A percentile compares a stretch with the other conserved stretches of the same genome.
Conservation (phyloP, 2,113 vertebrate species). For the Upupa epops region DNA sequence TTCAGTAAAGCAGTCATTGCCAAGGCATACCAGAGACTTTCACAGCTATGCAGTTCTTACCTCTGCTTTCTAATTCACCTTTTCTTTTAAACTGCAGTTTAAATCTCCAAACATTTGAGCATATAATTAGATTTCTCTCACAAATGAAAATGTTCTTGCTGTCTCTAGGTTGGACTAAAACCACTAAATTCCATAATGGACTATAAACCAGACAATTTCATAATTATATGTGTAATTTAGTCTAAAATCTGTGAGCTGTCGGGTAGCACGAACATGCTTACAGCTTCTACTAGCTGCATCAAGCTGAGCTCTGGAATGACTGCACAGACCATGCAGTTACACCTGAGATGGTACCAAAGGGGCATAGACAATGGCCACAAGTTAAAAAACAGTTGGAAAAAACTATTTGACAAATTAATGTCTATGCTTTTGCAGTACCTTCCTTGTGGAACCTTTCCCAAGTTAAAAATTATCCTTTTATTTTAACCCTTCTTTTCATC, state of each 20-base stretch:
- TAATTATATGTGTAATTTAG: not conserved
- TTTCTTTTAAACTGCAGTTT: not conserved
- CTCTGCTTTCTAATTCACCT: not conserved
- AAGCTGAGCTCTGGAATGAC: not conserved
- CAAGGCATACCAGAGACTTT: not conserved
- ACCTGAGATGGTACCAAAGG: not conserved
- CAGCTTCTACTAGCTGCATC: not conserved
- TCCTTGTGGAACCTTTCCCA: not conserved
- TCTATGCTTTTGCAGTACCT: fast-evolving
- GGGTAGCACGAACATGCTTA: not conserved
- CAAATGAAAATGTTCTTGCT: not conserved
- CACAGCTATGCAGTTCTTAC: not conserved
- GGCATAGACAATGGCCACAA: not conserved
- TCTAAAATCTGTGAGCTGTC: not conserved
- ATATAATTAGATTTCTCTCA: not conserved
- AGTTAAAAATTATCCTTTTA: not conserved
- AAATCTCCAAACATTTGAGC: constrained; percentile 8
- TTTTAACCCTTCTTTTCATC: not conserved
- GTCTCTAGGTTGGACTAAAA: not conserved
- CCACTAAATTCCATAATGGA: not conserved
- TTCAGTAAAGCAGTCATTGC: not conserved
- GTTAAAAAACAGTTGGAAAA: not conserved
- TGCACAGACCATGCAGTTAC: not conserved
- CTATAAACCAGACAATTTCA: not conserved
- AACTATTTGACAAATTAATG: not conserved